Percentiles rank a stretch among this genome's conserved stretches.
These are phyloP conservation scores for Uropsilus gracilis DNA, from an alignment of 2,113 vertebrate genomes.

Conservation along the genomic window DNA sequence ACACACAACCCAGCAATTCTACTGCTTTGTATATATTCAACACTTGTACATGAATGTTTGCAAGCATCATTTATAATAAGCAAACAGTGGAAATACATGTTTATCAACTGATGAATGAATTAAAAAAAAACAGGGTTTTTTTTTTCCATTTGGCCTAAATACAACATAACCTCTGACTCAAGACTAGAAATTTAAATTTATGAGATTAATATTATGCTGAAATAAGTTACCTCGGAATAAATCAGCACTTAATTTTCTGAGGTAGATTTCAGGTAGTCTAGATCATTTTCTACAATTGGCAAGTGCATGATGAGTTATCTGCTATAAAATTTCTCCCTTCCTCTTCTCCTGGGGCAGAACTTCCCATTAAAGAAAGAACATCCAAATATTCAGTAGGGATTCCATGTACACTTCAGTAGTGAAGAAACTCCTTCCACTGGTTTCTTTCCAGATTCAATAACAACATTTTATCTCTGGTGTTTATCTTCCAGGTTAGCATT, in stretches of 20 bases:
- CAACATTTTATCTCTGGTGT: conserved; percentile 63
- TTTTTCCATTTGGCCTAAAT: neutral
- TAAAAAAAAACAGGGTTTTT: no score
- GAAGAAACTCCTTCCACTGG: conserved; percentile 39
- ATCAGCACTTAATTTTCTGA: conserved; percentile 63
- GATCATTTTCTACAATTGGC: conserved; percentile 47
- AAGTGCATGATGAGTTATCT: conserved; percentile 61
- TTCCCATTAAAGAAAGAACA: conserved; percentile 77
- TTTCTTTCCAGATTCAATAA: conserved; percentile 42
- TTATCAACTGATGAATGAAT: no score
- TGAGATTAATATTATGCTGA: neutral
- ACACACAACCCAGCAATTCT: no score
- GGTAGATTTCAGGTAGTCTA: conserved; percentile 73
- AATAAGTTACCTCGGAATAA: conserved; percentile 48
- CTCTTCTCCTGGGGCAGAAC: neutral
- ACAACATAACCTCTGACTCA: neutral
- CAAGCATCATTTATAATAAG: no score
- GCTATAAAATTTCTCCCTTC: neutral
- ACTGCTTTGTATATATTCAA: no score
- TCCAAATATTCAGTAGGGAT: conserved; percentile 73
- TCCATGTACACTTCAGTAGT: conserved; percentile 64
- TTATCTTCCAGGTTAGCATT: conserved; percentile 73
- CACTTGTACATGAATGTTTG: no score
- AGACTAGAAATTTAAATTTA: neutral
- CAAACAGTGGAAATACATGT: no score